Percentiles rank a stretch among this genome's conserved stretches.
Evolutionary conservation across 2,888 invertebrate species (phyloP).

Genomic region (Tetrapedia diversipes): DNA sequence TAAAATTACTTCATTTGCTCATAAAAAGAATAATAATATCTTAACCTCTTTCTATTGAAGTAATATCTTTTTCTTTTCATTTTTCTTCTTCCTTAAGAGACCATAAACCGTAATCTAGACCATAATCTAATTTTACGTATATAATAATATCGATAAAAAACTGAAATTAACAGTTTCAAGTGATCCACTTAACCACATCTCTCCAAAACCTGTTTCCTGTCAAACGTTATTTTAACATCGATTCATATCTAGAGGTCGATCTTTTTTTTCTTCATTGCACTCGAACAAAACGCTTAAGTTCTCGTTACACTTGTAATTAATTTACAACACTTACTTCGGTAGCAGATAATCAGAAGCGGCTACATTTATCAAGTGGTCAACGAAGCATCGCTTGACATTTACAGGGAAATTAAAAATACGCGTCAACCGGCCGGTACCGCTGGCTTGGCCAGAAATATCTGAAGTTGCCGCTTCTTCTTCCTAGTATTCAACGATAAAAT

Average conservation of each 20-base stretch:
- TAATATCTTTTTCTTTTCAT: too few species aligned
- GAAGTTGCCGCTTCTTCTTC: slow-evolving; percentile 28
- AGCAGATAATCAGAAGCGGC: neutral
- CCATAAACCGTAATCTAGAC: too few species aligned
- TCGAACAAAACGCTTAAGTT: neutral
- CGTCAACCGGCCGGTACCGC: slow-evolving; percentile 21
- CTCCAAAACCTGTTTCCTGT: neutral
- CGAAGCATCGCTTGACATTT: slow-evolving; percentile 35
- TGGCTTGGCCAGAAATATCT: slow-evolving; percentile 23
- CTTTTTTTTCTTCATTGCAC: neutral
- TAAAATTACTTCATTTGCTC: too few species aligned
- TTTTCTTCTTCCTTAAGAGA: too few species aligned
- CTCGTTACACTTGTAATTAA: slow-evolving; percentile 1
- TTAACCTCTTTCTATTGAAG: too few species aligned
- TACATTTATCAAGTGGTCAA: neutral
- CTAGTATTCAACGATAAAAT: neutral
- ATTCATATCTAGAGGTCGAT: neutral
- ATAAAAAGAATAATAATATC: too few species aligned
- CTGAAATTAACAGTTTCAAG: too few species aligned
- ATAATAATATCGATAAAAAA: neutral
- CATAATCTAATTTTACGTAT: neutral
- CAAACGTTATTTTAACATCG: neutral
- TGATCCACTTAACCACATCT: neutral
- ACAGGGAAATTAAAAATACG: slow-evolving; percentile 51
- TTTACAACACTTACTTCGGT: neutral